phyloP scores from a whole-genome alignment of 2,797 vertebrate species.

The Aplochiton taeniatus region DNA sequence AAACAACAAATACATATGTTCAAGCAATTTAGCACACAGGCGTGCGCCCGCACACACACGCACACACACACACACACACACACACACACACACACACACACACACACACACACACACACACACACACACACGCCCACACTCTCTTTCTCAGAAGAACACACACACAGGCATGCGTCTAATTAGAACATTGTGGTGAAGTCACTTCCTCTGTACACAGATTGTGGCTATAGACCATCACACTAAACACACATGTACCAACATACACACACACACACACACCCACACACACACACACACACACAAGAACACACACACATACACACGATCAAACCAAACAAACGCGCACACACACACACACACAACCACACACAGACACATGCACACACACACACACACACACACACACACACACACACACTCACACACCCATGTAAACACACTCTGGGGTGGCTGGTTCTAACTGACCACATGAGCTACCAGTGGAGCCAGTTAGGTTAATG shows the following conservation, averaged over 20 bases:
- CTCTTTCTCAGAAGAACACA: not conserved
- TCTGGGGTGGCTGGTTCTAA: constrained; percentile 41
- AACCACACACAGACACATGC: constrained; percentile 10
- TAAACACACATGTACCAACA: not conserved
- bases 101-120: constrained; percentile 2
- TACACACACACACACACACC: constrained; percentile 2
- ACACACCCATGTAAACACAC: constrained; percentile 8
- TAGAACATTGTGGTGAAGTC: too few relatives aligned
- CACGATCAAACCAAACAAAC: constrained; percentile 4
- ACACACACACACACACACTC: constrained; percentile 21
- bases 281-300: constrained; percentile 1
- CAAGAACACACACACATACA: not conserved
- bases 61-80: constrained; percentile 13
- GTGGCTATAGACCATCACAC: too few relatives aligned
- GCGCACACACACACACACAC: constrained; percentile 1
- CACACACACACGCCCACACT: too few relatives aligned
- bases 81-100: constrained; percentile 31
- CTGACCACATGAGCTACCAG: constrained; percentile 38
- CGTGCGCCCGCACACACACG: constrained; percentile 35
- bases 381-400: constrained; percentile 4
- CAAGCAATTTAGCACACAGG: too few relatives aligned
- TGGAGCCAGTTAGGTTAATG: constrained; percentile 57
- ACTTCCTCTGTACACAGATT: too few relatives aligned
- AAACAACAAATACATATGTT: too few relatives aligned
- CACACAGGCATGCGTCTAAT: not conserved